phyloP scores from a whole-genome alignment of 2,888 invertebrate species.

The Nomada ruficornis region DNA sequence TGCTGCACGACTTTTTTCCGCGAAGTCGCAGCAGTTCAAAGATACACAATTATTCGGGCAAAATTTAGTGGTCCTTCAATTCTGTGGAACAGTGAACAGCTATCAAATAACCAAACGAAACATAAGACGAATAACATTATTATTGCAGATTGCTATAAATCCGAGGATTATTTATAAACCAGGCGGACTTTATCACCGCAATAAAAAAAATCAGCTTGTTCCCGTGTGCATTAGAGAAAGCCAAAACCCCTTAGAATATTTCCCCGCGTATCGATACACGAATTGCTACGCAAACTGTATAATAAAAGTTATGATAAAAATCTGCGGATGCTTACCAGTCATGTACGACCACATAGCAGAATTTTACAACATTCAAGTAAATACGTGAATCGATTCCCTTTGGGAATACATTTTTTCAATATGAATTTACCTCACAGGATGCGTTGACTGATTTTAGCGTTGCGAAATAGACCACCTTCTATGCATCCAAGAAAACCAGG shows the following conservation, averaged over 20 bases:
- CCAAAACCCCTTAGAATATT: constrained; percentile 71
- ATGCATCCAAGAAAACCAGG: constrained; percentile 42
- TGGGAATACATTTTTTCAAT: too few species aligned
- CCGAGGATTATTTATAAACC: constrained; percentile 28
- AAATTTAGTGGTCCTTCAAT: too few species aligned
- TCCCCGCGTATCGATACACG: constrained; percentile 74
- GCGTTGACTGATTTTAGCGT: constrained; percentile 26
- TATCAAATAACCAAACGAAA: too few species aligned
- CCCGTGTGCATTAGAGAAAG: constrained; percentile 49
- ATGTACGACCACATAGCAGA: constrained; percentile 73
- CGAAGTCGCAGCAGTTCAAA: too few species aligned
- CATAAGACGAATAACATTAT: not conserved
- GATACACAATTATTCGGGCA: too few species aligned
- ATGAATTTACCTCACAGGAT: not conserved
- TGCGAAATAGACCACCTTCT: constrained; percentile 32
- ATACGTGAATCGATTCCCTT: not conserved
- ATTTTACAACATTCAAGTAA: constrained; percentile 47
- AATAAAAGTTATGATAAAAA: constrained; percentile 58
- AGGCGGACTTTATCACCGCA: constrained; percentile 5
- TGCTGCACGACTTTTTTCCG: too few species aligned
- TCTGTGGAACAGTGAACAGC: too few species aligned
- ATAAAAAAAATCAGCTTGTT: not conserved
- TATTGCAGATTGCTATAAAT: constrained; percentile 43
- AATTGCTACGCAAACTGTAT: constrained; percentile 80
- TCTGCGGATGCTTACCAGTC: constrained; percentile 80